These are phyloP conservation scores for Platerodrilus igneus DNA, from an alignment of 2,888 invertebrate genomes.

Conservation along the genomic window DNA sequence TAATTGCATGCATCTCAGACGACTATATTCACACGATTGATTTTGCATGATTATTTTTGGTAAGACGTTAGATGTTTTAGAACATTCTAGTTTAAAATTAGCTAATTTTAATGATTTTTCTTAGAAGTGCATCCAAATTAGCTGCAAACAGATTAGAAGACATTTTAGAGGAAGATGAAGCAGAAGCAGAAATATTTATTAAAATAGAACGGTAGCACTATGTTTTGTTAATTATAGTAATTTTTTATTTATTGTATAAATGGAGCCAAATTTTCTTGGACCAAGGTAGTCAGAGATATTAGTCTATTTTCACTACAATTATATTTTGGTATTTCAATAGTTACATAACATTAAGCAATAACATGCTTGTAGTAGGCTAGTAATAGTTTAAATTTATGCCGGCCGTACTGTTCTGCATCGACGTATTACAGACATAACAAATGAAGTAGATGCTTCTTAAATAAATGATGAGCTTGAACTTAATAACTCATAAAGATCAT, in stretches of 20 bases:
- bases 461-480: no score
- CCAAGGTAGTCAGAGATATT: no score
- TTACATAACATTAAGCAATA: no score
- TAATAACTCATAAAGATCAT: no score
- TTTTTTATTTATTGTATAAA: conserved; percentile 10
- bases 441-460: no score
- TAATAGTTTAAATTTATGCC: no score
- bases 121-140: conserved; percentile 43
- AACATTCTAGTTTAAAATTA: conserved; percentile 3
- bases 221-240: conserved; percentile 18
- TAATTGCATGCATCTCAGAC: conserved; percentile 42
- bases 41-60: conserved; percentile 36
- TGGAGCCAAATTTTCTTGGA: conserved; percentile 25
- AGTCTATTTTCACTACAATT: no score
- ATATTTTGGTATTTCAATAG: no score
- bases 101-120: conserved; percentile 32
- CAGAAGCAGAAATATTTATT: conserved; percentile 29
- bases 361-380: no score
- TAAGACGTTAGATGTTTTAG: conserved; percentile 7
- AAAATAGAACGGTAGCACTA: conserved; percentile 18
- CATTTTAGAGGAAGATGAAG: conserved; percentile 44
- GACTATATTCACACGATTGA: conserved; percentile 40
- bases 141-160: conserved; percentile 44
- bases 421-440: no score
- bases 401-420: no score